Base-by-base conservation (phyloP, 1,140 invertebrate species). In the Bombyx mandarina region DNA sequence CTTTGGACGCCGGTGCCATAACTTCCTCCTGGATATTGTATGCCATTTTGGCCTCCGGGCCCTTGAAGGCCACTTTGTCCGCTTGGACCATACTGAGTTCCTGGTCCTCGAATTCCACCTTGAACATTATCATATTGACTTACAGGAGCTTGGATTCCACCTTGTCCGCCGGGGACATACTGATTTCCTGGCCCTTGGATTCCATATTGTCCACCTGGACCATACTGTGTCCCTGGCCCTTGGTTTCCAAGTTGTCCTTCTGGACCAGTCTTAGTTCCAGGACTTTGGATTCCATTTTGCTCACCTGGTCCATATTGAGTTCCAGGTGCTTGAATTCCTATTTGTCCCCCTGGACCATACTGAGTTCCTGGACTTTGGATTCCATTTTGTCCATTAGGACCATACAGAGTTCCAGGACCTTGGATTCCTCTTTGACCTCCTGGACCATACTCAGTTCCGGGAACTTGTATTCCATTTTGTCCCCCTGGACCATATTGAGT, bases 401-500 rank as follows among this genome's bases (percentile, higher is more conserved):
- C 50, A 51, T 51, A 51, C 8, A 9, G 42, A 51, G 22, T 51
- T 8, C 42, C 50, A 4, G 50, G 50, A 9, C 8, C 26, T 3
- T 3, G 8, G 22, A 35, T 35, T 35, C 50, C 22, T 22, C 8
- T 51, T 56, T 26, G 50, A 6, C 50, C 50, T 26, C 18, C 50
- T 51, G 50, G 8, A 42, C 50, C 50, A 51, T 51, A 51, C 8
- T 22, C 26, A 51, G 22, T 51, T 8, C 42, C 50, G 3, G 50
- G 50, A 9, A 8, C 26, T 8, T 8, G 8, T 22, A 10, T 10
- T 35, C 50, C 22, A 51, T 22, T 51, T 56, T 26, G 50, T 35
- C 50, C 50, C 26, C 43, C 52, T 22, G 53, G 54, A 7, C 48
- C 58, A 49, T 63, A 64, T 60, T 58, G 62, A 5, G 47, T 58